Evolutionary conservation across 2,888 invertebrate species (phyloP).

Genomic region (Philaethria dido): DNA sequence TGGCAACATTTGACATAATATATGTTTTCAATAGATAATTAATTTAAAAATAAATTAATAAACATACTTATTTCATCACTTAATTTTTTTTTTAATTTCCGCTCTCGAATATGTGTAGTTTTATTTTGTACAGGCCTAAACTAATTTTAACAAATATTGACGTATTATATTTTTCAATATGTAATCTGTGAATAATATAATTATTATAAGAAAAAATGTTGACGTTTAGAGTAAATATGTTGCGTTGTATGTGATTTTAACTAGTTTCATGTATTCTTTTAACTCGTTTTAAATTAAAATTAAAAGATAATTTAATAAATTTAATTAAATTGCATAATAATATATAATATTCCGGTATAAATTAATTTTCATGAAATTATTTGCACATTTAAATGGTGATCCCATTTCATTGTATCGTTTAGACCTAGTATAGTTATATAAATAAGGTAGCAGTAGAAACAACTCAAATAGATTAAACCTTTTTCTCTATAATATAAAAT

Average conservation of each 20-base stretch:
- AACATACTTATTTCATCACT: background rate
- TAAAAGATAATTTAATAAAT: background rate
- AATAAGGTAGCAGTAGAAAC: conserved; percentile 33
- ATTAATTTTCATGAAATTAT: conserved; percentile 30
- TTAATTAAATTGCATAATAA: conserved; percentile 17
- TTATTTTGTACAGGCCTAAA: conserved; percentile 35
- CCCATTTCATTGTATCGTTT: conserved; percentile 32
- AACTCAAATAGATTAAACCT: conserved; percentile 23
- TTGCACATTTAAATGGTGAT: conserved; percentile 29
- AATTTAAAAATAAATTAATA: background rate
- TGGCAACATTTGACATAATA: conserved; percentile 17
- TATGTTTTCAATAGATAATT: conserved; percentile 3
- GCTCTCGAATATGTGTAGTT: conserved; percentile 2
- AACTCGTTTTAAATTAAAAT: conserved; percentile 22
- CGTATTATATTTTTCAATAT: conserved; percentile 19
- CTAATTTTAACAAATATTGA: conserved; percentile 16
- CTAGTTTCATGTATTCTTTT: conserved; percentile 49
- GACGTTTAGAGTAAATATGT: conserved; percentile 34
- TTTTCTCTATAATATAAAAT: conserved; percentile 10
- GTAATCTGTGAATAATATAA: conserved; percentile 33
- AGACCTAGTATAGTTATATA: conserved; percentile 27
- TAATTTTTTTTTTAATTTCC: background rate
- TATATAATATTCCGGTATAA: conserved; percentile 10
- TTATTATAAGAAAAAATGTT: conserved; percentile 34
- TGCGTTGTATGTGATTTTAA: conserved; percentile 66